Evolutionary conservation across 2,797 vertebrate species (phyloP).

Genomic region (Sarcophilus harrisii): DNA sequence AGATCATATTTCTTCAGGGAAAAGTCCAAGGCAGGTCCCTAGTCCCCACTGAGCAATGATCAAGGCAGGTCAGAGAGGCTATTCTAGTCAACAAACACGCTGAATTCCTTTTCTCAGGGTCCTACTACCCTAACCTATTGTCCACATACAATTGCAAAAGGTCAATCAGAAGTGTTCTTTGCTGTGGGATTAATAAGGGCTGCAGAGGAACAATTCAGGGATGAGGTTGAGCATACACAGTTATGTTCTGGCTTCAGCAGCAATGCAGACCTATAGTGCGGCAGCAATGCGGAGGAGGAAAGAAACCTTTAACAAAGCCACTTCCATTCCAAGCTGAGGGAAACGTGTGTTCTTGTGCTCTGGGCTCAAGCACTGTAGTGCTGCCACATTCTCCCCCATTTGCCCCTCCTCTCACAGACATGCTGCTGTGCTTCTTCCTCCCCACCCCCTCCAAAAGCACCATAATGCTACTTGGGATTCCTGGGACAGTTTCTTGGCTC

Average conservation of each 20-base stretch:
- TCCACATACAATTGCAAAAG: neutral
- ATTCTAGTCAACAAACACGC: conserved; percentile 51
- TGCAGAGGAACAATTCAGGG: conserved; percentile 29
- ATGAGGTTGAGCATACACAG: conserved; percentile 23
- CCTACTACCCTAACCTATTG: conserved; percentile 24
- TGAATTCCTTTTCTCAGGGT: conserved; percentile 56
- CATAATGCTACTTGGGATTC: neutral
- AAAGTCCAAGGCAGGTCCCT: neutral
- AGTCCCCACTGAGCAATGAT: neutral
- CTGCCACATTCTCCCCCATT: no score
- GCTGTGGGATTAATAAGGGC: conserved; percentile 52
- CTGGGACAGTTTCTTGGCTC: neutral
- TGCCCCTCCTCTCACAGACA: no score
- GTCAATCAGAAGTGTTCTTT: conserved; percentile 43
- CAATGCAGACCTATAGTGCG: conserved; percentile 40
- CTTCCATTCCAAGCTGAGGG: conserved; percentile 26
- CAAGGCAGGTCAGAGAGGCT: conserved; percentile 41
- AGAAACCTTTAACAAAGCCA: conserved; percentile 51
- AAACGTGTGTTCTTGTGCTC: neutral
- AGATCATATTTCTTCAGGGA: conserved; percentile 31
- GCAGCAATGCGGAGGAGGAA: conserved; percentile 66
- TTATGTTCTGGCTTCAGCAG: conserved; percentile 58
- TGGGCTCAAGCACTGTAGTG: no score
- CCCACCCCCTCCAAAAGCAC: neutral
- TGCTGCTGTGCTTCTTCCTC: no score